These are phyloP conservation scores for Pterobdella sp. DNA, from an alignment of 2,888 invertebrate species.

Conservation along the genomic window DNA sequence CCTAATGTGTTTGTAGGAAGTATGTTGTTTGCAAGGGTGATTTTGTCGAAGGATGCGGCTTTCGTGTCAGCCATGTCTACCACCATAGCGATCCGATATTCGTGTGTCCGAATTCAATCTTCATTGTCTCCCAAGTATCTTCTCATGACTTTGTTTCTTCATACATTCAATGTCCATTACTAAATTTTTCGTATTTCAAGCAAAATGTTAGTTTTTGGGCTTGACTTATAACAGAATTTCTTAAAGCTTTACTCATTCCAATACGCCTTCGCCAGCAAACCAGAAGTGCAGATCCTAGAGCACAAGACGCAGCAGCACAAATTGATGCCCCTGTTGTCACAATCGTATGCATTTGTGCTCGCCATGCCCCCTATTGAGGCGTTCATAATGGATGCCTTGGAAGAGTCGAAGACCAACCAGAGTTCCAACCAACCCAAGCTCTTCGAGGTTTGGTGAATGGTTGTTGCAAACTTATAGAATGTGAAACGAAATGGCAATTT, in stretches of 20 bases:
- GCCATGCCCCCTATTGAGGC: slow-evolving; percentile 46
- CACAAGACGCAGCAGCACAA: slow-evolving; percentile 90
- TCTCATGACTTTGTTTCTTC: too few relatives aligned
- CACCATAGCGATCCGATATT: slow-evolving; percentile 75
- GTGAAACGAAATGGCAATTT: neutral
- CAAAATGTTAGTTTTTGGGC: too few relatives aligned
- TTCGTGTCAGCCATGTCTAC: slow-evolving; percentile 34
- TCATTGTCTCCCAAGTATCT: slow-evolving; percentile 47
- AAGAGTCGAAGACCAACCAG: slow-evolving; percentile 71
- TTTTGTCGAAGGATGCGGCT: slow-evolving; percentile 53
- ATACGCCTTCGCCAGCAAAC: slow-evolving; percentile 55
- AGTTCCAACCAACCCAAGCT: slow-evolving; percentile 71
- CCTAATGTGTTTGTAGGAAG: neutral
- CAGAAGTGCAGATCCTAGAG: slow-evolving; percentile 82
- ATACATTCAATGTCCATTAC: too few relatives aligned
- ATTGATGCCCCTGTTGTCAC: slow-evolving; percentile 73
- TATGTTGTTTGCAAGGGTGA: slow-evolving; percentile 52
- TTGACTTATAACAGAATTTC: too few relatives aligned
- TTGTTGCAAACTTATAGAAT: neutral
- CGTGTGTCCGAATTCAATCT: slow-evolving; percentile 79
- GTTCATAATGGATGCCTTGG: slow-evolving; percentile 42
- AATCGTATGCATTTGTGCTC: slow-evolving; percentile 70
- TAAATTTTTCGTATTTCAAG: too few relatives aligned
- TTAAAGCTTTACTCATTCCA: too few relatives aligned
- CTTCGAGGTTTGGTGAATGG: neutral